Evolutionary conservation across 1,140 invertebrate species (phyloP).

Genomic region (Sycophila sp.): DNA sequence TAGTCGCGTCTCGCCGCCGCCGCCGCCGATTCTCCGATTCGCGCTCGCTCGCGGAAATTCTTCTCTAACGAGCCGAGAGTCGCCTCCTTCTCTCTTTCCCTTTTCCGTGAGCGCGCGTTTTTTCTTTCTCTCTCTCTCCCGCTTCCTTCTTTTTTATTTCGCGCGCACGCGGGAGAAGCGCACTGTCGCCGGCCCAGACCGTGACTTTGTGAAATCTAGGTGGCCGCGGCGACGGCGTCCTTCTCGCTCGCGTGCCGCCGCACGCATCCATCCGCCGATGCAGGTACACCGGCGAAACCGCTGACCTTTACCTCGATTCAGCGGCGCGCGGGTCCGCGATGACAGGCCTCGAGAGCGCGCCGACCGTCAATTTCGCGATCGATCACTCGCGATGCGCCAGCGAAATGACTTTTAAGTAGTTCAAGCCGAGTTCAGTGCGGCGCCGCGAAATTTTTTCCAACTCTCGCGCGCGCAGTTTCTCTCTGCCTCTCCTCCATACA

Average conservation of each 20-base stretch:
- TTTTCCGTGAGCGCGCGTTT: not conserved
- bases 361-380: too few species aligned
- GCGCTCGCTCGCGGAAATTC: constrained; percentile 58
- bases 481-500: too few species aligned
- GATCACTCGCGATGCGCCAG: too few species aligned
- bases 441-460: too few species aligned
- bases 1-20: constrained; percentile 53
- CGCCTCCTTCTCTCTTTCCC: constrained; percentile 30
- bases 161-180: not conserved
- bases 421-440: constrained; percentile 23
- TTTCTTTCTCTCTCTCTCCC: not conserved
- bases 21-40: constrained; percentile 63
- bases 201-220: constrained; percentile 47
- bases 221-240: not conserved
- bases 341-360: too few species aligned
- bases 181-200: constrained; percentile 42
- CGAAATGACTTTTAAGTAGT: not conserved
- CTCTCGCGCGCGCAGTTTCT: too few species aligned
- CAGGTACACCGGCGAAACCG: not conserved
- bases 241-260: not conserved
- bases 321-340: too few species aligned
- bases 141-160: not conserved
- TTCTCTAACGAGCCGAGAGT: constrained; percentile 50
- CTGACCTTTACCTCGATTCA: too few species aligned
- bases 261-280: not conserved